Conservation (phyloP, 2,797 vertebrate genomes). For the Pipistrellus pygmaeus region DNA sequence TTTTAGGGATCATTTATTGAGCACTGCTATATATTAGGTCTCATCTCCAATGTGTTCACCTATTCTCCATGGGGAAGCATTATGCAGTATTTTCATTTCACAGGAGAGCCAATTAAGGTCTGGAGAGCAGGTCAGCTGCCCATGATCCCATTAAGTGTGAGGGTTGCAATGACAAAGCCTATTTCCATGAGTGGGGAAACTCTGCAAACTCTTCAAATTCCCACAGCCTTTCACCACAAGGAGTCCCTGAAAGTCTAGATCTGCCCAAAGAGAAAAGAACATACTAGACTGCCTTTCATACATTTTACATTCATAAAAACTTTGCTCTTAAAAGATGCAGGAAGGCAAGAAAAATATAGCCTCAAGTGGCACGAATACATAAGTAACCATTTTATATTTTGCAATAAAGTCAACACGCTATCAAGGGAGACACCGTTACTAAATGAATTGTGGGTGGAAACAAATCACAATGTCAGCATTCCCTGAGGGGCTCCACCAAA, state of each 20-base stretch:
- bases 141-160: neutral
- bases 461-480: neutral
- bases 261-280: neutral
- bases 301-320: neutral
- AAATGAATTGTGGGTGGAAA: neutral
- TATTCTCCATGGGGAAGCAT: neutral
- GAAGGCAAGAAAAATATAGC: neutral
- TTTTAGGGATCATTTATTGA: neutral
- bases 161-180: neutral
- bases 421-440: neutral
- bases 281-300: neutral
- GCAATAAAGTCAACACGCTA: neutral
- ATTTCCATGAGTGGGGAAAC: neutral
- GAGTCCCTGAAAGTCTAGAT: neutral
- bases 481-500: neutral
- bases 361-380: neutral
- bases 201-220: neutral
- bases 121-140: neutral
- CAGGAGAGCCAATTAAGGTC: neutral
- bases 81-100: neutral
- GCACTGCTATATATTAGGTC: neutral
- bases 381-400: neutral
- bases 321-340: neutral
- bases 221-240: neutral
- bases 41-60: neutral